Evolutionary conservation across 1,140 invertebrate genomes (phyloP).

Genomic region (Hyphantria cunea): DNA sequence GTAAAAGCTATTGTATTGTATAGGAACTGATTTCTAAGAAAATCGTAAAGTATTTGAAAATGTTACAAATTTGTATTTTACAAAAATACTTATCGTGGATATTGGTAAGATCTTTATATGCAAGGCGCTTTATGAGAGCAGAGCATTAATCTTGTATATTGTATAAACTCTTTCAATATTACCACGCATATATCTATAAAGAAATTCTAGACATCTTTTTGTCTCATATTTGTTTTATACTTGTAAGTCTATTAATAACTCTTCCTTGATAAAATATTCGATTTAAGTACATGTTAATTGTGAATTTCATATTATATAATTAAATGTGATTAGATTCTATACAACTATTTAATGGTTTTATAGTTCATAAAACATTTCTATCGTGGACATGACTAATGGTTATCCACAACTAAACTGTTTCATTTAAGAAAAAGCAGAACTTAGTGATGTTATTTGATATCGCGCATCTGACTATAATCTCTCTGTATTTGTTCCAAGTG

Average conservation of each 20-base stretch:
- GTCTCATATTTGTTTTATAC: conserved; percentile 33
- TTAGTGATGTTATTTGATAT: conserved; percentile 42
- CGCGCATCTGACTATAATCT: conserved; percentile 55
- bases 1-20: conserved; percentile 69
- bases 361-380: conserved; percentile 50
- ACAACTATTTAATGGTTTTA: conserved; percentile 65
- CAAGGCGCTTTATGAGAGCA: background rate
- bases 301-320: conserved; percentile 51
- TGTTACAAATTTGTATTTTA: conserved; percentile 80
- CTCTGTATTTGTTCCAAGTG: conserved; percentile 78
- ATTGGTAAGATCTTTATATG: conserved; percentile 31
- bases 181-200: conserved; percentile 16
- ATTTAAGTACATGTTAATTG: conserved; percentile 54
- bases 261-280: conserved; percentile 38
- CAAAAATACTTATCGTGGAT: conserved; percentile 37
- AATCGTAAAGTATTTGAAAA: conserved; percentile 74
- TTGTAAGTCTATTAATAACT: conserved; percentile 35
- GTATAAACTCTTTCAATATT: conserved; percentile 30
- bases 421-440: conserved; percentile 24
- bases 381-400: conserved; percentile 23
- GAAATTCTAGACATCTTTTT: conserved; percentile 9
- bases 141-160: conserved; percentile 18
- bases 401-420: conserved; percentile 23
- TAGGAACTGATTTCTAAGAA: conserved; percentile 72
- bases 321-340: conserved; percentile 69